phyloP scores from a whole-genome alignment of 2,888 invertebrate genomes.

The Archips xylosteana region DNA sequence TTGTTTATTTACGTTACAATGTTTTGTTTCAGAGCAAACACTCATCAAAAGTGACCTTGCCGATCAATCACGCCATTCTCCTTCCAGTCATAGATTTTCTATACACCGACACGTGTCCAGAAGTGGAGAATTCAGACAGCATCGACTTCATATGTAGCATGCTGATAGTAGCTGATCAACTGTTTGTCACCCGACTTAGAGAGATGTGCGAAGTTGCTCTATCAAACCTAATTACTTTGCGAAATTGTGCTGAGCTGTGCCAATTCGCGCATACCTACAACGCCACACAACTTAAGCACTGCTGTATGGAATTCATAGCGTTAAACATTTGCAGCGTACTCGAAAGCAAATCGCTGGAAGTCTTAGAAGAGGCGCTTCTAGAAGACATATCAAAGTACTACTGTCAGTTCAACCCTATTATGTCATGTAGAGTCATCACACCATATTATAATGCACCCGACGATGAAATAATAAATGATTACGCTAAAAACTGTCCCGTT shows the following conservation, averaged over 20 bases:
- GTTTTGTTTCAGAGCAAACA: conserved; percentile 79
- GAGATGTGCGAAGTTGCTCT: conserved; percentile 90
- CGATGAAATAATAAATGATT: conserved; percentile 84
- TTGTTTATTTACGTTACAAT: conserved; percentile 1
- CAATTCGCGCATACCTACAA: conserved; percentile 92
- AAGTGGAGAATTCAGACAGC: conserved; percentile 86
- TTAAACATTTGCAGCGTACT: conserved; percentile 90
- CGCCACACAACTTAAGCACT: conserved; percentile 88
- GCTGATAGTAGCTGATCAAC: conserved; percentile 92
- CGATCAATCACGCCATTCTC: conserved; percentile 86
- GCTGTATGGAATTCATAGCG: conserved; percentile 92
- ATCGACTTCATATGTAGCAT: conserved; percentile 90
- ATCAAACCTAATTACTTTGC: conserved; percentile 88
- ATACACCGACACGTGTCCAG: conserved; percentile 89
- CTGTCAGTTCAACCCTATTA: conserved; percentile 84
- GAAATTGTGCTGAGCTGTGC: conserved; percentile 91
- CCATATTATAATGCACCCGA: conserved; percentile 87
- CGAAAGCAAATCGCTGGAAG: conserved; percentile 88
- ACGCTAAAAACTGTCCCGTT: conserved; percentile 71
- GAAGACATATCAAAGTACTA: conserved; percentile 89
- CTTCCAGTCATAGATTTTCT: conserved; percentile 90
- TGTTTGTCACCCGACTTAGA: conserved; percentile 89
- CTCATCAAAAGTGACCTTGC: conserved; percentile 83
- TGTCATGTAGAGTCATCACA: conserved; percentile 88
- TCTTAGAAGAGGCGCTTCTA: conserved; percentile 86